Conservation (phyloP, 2,888 invertebrate genomes). For the Anthoptus insignis region DNA sequence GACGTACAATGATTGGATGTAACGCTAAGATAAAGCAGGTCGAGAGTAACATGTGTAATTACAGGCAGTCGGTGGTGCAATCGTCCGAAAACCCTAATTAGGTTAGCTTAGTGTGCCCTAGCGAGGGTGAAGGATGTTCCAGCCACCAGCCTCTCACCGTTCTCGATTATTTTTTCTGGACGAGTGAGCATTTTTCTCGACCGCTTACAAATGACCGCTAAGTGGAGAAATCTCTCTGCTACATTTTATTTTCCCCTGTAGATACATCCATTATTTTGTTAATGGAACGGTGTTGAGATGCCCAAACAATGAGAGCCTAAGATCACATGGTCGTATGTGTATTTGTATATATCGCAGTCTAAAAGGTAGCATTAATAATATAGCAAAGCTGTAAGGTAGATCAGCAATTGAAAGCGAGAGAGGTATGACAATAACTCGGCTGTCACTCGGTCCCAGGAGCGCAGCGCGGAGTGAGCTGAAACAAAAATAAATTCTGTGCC, state of each 20-base stretch:
- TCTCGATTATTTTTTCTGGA: conserved; percentile 78
- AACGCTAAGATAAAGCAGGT: conserved; percentile 11
- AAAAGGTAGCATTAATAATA: too few relatives aligned
- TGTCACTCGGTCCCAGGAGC: conserved; percentile 13
- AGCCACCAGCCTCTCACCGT: conserved; percentile 54
- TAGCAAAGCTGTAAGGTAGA: too few relatives aligned
- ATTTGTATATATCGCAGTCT: neutral
- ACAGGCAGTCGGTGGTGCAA: conserved; percentile 15
- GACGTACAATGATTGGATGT: neutral
- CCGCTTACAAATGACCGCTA: conserved; percentile 83
- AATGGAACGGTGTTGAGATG: conserved; percentile 76
- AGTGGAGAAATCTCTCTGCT: conserved; percentile 75
- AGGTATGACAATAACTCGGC: conserved; percentile 1
- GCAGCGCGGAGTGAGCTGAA: conserved; percentile 1
- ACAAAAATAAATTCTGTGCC: conserved; percentile 23
- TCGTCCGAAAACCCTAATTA: conserved; percentile 26
- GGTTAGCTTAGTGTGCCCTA: conserved; percentile 36
- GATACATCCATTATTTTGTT: conserved; percentile 79
- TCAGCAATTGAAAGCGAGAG: conserved; percentile 6
- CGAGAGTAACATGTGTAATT: conserved; percentile 13
- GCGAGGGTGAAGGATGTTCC: conserved; percentile 47
- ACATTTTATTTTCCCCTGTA: conserved; percentile 75
- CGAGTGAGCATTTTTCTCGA: conserved; percentile 79
- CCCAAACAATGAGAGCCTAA: conserved; percentile 71
- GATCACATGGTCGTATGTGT: conserved; percentile 26